Percentiles rank a stretch among this genome's conserved stretches.
phyloP scores from a whole-genome alignment of 1,140 invertebrate genomes.

The Solen grandis region DNA sequence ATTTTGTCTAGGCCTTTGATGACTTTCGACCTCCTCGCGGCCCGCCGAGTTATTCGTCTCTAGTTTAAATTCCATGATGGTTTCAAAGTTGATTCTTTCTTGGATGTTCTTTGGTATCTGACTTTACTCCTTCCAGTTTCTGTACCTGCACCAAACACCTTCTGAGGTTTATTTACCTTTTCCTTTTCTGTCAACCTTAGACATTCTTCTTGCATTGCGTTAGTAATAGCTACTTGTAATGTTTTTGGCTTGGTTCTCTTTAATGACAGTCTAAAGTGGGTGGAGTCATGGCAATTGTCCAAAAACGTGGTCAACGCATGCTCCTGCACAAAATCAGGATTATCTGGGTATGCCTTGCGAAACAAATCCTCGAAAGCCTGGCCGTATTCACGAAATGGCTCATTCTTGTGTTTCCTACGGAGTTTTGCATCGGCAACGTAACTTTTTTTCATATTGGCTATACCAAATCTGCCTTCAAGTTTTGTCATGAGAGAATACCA shows the following conservation, averaged over 20 bases:
- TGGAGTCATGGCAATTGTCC: constrained; percentile 49
- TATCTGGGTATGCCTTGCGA: constrained; percentile 48
- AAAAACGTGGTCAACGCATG: constrained; percentile 40
- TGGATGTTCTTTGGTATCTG: background rate
- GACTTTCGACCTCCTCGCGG: background rate
- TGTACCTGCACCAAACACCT: too few species aligned
- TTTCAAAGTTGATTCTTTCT: too few species aligned
- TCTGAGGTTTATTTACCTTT: too few species aligned
- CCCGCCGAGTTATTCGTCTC: constrained; percentile 16
- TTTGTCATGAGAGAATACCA: constrained; percentile 28
- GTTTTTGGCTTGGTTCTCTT: constrained; percentile 52
- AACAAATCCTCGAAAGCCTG: constrained; percentile 46
- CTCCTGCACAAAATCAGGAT: constrained; percentile 48
- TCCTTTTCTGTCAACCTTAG: constrained; percentile 34
- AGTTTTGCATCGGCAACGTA: constrained; percentile 54
- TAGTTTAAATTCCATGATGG: too few species aligned
- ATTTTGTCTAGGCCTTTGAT: too few species aligned
- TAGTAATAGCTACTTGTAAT: constrained; percentile 32
- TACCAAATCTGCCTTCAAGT: too few species aligned
- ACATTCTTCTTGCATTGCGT: constrained; percentile 59
- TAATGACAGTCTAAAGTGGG: constrained; percentile 51
- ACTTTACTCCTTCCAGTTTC: background rate
- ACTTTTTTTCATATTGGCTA: constrained; percentile 54
- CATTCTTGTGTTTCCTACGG: constrained; percentile 23
- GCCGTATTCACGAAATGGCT: constrained; percentile 54